phyloP scores from a whole-genome alignment of 2,888 invertebrate species.

The Sesia bembeciformis region DNA sequence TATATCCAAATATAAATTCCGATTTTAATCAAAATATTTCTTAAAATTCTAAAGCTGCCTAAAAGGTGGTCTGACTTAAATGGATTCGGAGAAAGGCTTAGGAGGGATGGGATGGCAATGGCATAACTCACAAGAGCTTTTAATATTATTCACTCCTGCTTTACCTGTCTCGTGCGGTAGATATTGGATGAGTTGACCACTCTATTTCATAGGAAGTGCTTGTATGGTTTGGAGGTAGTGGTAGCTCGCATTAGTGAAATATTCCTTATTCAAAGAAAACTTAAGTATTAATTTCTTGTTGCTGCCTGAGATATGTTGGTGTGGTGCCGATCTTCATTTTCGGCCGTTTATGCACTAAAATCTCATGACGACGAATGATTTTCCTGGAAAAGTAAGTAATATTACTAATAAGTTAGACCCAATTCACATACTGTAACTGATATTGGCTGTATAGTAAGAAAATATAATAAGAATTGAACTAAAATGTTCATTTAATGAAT shows the following conservation, averaged over 20 bases:
- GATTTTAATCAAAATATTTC: no score
- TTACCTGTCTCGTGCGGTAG: no score
- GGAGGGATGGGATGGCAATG: neutral
- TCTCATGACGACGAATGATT: slow-evolving; percentile 25
- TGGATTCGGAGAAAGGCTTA: no score
- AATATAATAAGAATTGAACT: no score
- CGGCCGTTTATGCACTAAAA: slow-evolving; percentile 26
- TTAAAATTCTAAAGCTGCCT: no score
- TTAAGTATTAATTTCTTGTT: neutral
- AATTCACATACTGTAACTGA: no score
- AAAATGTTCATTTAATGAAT: no score
- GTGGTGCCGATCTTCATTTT: slow-evolving; percentile 18
- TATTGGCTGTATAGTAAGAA: no score
- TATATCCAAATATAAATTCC: neutral
- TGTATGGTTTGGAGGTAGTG: neutral
- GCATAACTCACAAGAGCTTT: neutral
- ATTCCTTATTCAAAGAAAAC: neutral
- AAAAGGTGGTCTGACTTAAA: no score
- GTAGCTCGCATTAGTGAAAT: no score
- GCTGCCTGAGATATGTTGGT: slow-evolving; percentile 18
- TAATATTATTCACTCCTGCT: neutral
- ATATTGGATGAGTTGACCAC: no score
- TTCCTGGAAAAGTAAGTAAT: slow-evolving; percentile 18
- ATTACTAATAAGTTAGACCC: no score
- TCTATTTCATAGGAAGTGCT: neutral